Evolutionary conservation across 2,888 invertebrate genomes (phyloP), one percentile per base, ranked within the genome.

Genomic region (Sepioteuthis lessoniana): DNA sequence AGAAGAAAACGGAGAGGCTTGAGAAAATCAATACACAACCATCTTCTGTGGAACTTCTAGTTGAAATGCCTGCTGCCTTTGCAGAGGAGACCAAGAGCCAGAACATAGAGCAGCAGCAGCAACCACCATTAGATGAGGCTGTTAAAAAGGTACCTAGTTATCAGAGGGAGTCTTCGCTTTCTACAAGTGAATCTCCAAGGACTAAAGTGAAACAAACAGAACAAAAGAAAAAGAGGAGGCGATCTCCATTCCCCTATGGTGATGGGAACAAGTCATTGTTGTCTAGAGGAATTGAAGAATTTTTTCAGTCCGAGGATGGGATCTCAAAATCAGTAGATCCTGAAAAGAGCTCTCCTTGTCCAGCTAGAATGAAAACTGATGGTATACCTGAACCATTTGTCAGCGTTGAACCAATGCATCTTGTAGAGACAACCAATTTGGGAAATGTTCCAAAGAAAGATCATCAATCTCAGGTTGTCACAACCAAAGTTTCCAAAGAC

Each of bases 221-320:
- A 42, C 28, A 19, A 4, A 55, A 19, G 46, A 92, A 92, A 35
- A 92, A 92, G 47, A 47, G 19, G 35, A 92, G 92, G 31, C 46
- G 46, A 7, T 46, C 92, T n/a, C 46, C 46, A 31, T 92, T 92
- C 46, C 92, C 42, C 38, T 92, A 92, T 31, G 92, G 92, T 46
- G 31, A 46, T 47, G 92, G 47, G 28, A n/a, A 92, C 31, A 92
- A 47, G 1, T 92, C 92, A 42, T 47, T 92, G 38, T 28, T 92
- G 47, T 92, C 92, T 42, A 92, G 28, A 92, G 92, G 92, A 28
- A 92, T 92, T 92, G 92, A 92, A 92, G 47, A 92, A 47, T 92
- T 46, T 31, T 92, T 92, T 19, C 46, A 92, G 31, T 92, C 92
- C 1, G 47, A 42, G 16, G 38, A 46, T 1, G 47, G 42, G 7